Conservation (phyloP, 2,888 invertebrate genomes). For the Nasonovia ribisnigri region DNA sequence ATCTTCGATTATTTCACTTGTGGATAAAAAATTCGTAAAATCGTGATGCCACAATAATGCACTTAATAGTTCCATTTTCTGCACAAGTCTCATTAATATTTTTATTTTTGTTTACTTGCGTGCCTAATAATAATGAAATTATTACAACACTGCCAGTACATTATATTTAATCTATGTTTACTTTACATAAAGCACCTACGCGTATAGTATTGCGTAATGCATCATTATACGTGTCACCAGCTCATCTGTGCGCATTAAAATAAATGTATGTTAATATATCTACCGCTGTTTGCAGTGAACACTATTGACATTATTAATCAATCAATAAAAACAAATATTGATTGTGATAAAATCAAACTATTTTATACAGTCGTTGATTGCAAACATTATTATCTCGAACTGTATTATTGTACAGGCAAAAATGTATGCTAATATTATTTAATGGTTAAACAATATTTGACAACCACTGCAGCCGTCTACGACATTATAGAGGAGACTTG, state of each 20-base stretch:
- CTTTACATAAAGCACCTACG: not conserved
- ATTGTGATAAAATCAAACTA: not conserved
- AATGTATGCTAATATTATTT: not conserved
- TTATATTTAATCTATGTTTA: not conserved
- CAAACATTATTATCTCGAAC: not conserved
- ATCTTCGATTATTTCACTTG: too few relatives aligned
- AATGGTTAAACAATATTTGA: not conserved
- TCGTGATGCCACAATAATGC: too few relatives aligned
- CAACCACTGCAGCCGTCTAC: not conserved
- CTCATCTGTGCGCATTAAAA: not conserved
- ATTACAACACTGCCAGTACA: not conserved
- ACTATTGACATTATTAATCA: not conserved
- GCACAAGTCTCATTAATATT: not conserved
- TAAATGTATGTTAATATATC: not conserved
- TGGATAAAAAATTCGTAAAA: too few relatives aligned
- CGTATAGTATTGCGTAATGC: not conserved
- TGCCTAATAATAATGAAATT: not conserved
- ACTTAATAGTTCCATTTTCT: not conserved
- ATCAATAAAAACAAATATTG: constrained; percentile 25
- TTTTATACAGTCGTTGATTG: not conserved
- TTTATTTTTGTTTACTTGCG: not conserved
- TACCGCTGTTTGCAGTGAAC: not conserved
- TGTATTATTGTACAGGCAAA: not conserved
- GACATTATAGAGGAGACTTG: not conserved
- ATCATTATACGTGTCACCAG: not conserved